These are phyloP conservation scores for Moxostoma hubbsi DNA, from an alignment of 2,797 vertebrate genomes.

Conservation along the genomic window DNA sequence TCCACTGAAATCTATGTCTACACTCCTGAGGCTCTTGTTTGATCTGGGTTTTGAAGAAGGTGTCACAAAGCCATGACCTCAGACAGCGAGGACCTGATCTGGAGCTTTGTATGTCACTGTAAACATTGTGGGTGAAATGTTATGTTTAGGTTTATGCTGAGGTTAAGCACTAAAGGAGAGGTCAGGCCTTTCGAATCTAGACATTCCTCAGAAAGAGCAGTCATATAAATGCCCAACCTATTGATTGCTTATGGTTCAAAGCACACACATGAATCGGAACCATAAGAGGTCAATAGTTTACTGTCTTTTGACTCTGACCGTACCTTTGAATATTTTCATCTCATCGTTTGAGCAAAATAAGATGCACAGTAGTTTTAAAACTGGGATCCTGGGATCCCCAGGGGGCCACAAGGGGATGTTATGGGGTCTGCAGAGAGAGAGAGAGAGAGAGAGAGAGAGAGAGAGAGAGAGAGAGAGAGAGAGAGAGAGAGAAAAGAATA, in stretches of 20 bases:
- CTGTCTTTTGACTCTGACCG: not conserved
- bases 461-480: too few relatives aligned
- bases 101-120: slow-evolving; percentile 2
- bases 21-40: too few relatives aligned
- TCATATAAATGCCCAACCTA: slow-evolving; percentile 26
- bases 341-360: not conserved
- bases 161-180: slow-evolving; percentile 5
- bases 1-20: too few relatives aligned
- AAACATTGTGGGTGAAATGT: slow-evolving; percentile 26
- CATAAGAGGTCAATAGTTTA: not conserved
- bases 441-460: too few relatives aligned
- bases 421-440: too few relatives aligned
- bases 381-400: too few relatives aligned
- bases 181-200: slow-evolving; percentile 14
- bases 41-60: slow-evolving; percentile 19
- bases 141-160: slow-evolving; percentile 16
- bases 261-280: not conserved
- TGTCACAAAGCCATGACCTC: slow-evolving; percentile 9
- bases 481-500: too few relatives aligned
- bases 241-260: slow-evolving; percentile 23
- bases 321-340: not conserved
- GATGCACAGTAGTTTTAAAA: not conserved
- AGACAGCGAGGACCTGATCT: slow-evolving; percentile 2
- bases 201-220: slow-evolving; percentile 1
- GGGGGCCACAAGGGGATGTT: too few relatives aligned